A percentile compares a stretch with the other conserved stretches of the same genome.
phyloP scores from a whole-genome alignment of 92 coral and sea anemone species.

The Epizoanthus illoricatus region DNA sequence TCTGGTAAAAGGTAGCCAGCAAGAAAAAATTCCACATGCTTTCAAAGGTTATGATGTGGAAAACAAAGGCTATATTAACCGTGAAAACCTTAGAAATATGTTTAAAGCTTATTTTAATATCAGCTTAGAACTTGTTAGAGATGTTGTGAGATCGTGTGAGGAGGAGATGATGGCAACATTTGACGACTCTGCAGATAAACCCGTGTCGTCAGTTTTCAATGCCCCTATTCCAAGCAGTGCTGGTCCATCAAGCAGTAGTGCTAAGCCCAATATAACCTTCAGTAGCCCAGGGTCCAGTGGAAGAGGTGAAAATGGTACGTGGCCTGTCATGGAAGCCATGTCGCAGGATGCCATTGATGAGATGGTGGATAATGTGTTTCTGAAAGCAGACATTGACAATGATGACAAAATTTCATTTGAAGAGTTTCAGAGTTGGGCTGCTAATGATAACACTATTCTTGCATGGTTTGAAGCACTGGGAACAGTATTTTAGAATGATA shows the following conservation, averaged over 20 bases:
- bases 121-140: conserved; percentile 93
- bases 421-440: conserved; percentile 95
- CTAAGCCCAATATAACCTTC: conserved; percentile 57
- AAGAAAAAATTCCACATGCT: conserved; percentile 92
- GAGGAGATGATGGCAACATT: conserved; percentile 98
- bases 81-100: conserved; percentile 88
- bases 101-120: conserved; percentile 96
- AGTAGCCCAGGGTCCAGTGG: conserved; percentile 65
- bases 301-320: conserved; percentile 72
- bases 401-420: conserved; percentile 92
- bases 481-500: conserved; percentile 65
- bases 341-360: conserved; percentile 99
- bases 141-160: conserved; percentile 92
- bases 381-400: conserved; percentile 80
- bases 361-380: conserved; percentile 94
- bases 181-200: conserved; percentile 97
- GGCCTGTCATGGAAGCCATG: conserved; percentile 99
- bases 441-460: conserved; percentile 83
- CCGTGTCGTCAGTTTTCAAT: conserved; percentile 94
- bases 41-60: conserved; percentile 94
- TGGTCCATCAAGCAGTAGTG: conserved; percentile 62
- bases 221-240: conserved; percentile 89
- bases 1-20: conserved; percentile 90
- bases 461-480: conserved; percentile 99
- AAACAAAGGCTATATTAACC: conserved; percentile 70